phyloP scores from a whole-genome alignment of 1,140 invertebrate genomes.

The Papilio glaucus region DNA sequence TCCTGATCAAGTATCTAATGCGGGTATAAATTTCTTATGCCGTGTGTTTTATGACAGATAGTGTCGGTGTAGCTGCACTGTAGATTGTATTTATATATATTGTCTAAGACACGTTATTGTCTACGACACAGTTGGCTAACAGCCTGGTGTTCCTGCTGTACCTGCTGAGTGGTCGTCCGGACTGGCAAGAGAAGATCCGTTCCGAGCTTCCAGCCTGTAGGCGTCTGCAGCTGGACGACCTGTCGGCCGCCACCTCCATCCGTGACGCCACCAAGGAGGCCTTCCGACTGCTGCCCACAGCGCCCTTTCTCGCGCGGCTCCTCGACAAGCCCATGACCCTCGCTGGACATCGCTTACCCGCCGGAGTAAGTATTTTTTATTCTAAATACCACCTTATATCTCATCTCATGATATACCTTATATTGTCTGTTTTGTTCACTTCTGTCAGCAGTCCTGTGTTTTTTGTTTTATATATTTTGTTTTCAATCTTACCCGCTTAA shows the following conservation, averaged over 20 bases:
- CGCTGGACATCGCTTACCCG: slow-evolving; percentile 89
- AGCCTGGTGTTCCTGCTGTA: slow-evolving; percentile 91
- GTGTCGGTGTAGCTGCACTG: too few species aligned
- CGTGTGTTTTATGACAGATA: too few species aligned
- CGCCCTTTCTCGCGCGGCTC: slow-evolving; percentile 92
- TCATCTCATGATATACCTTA: too few species aligned
- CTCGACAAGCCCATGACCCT: slow-evolving; percentile 90
- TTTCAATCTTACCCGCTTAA: too few species aligned
- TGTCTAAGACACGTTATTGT: slow-evolving; percentile 34
- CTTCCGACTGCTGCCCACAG: slow-evolving; percentile 92
- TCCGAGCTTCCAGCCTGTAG: slow-evolving; percentile 87
- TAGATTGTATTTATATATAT: too few species aligned
- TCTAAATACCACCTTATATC: slow-evolving; percentile 7
- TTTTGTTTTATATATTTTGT: too few species aligned
- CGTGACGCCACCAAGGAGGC: slow-evolving; percentile 94
- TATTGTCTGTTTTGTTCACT: too few species aligned
- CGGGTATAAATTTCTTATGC: too few species aligned
- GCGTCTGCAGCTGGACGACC: slow-evolving; percentile 84
- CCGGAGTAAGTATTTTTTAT: slow-evolving; percentile 86
- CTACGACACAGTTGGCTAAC: slow-evolving; percentile 88
- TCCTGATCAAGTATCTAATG: too few species aligned
- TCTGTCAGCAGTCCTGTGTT: too few species aligned
- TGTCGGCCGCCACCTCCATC: slow-evolving; percentile 89
- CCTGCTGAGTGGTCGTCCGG: slow-evolving; percentile 87
- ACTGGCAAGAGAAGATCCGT: slow-evolving; percentile 89